Percentiles rank a stretch among this genome's conserved stretches.
phyloP scores from a whole-genome alignment of 2,113 vertebrate species.

The Paraplagusia blochii region DNA sequence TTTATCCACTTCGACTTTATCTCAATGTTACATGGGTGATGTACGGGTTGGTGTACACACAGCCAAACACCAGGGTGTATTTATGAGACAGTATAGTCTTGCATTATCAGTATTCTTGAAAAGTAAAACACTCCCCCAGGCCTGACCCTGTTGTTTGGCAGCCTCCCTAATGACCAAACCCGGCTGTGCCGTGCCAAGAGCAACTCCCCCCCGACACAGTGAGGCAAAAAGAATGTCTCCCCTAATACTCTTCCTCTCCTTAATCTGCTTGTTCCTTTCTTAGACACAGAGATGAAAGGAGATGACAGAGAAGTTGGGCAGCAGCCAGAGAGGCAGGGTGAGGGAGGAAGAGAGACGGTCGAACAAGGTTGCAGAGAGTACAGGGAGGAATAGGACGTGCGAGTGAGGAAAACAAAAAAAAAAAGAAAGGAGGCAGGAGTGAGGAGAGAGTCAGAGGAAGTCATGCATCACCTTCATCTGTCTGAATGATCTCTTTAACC shows the following conservation, averaged over 20 bases:
- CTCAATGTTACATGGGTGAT: too few species aligned
- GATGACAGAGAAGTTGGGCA: conserved; percentile 37
- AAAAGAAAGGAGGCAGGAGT: conserved; percentile 12
- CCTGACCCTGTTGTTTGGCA: conserved; percentile 30
- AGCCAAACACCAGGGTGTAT: neutral
- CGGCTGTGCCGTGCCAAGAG: conserved; percentile 35
- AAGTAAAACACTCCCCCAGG: conserved; percentile 47
- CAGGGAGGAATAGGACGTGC: neutral
- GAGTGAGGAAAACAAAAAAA: conserved; percentile 6
- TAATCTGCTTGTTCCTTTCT: conserved; percentile 57
- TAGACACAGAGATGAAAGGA: conserved; percentile 55
- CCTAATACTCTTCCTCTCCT: conserved; percentile 50
- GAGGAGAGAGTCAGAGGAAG: conserved; percentile 6
- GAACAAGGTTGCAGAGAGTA: conserved; percentile 32
- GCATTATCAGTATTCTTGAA: conserved; percentile 41
- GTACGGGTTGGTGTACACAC: too few species aligned
- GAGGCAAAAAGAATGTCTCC: conserved; percentile 46
- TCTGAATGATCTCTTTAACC: conserved; percentile 58
- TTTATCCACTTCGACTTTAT: too few species aligned
- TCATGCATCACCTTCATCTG: conserved; percentile 56
- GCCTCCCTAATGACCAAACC: conserved; percentile 53
- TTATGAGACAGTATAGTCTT: neutral
- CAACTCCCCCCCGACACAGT: conserved; percentile 36
- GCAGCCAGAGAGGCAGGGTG: conserved; percentile 37
- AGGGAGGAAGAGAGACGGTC: conserved; percentile 9